Evolutionary conservation across 2,113 vertebrate species (phyloP), one percentile per base, ranked within the genome.

Genomic region (Triplophysa rosa): DNA sequence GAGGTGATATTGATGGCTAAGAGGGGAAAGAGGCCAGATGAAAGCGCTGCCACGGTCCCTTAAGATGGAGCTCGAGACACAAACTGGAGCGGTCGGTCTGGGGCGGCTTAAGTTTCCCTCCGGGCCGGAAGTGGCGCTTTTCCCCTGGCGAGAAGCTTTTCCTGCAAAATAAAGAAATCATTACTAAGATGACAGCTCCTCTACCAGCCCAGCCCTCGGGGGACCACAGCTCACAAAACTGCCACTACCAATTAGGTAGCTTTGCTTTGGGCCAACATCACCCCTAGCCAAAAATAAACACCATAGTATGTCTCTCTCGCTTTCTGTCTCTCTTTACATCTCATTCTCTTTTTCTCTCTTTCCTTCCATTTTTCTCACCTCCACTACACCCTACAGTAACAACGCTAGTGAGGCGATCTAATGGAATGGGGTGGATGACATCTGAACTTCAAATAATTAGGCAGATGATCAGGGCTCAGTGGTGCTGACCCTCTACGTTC

Each of bases 91-190:
- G 87, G 89, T 89, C 86, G 80, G 80, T 70, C 84, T 63, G 79
- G 83, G 76, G 81, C 79, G 76, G 89, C 88, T 82, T 91, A 87
- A 80, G 88, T 89, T 93, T 91, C 90, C 89, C 87, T 88, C 67
- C 59, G 61, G 83, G 88, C 92, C 92, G 93, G 93, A 93, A 94
- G 92, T 90, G 83, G 87, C 56, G 77, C 87, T 87, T 92, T 92
- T 93, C 91, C 93, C 92, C 90, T 90, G 89, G 91, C 88, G 91
- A 93, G 89, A 91, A 89, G 89, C 86, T 89, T 90, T 93, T 93
- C 93, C 93, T 94, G 92, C 89, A 94, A 93, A 94, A 94, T 94
- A 93, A 93, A 93, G 91, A 92, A 94, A 93, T 92, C 91, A 91
- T 94, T 93, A 93, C 89, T 88, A 92, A 92, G 91, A 92, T 92